Base-by-base conservation (phyloP, 2,797 vertebrate genomes). In the Crenichthys baileyi region DNA sequence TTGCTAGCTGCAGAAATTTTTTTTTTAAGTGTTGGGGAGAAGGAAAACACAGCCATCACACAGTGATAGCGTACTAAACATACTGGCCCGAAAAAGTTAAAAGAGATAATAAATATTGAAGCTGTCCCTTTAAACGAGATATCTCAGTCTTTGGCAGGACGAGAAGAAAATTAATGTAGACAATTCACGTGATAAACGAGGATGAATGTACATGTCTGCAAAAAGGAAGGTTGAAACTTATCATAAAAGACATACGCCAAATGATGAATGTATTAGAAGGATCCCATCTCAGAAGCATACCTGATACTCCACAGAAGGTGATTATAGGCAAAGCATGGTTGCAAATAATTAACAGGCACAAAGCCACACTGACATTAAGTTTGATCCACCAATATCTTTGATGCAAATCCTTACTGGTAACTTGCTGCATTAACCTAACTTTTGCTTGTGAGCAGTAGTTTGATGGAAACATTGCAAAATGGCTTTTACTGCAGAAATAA, bases 1-100 rank as follows among this genome's bases (percentile, higher is more conserved):
- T 72, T 61, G 79, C 81, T 86, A 76, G 88, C 90, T 89, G 60
- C 75, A 84, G 87, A 79, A 86, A 4, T 36, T 4, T 36, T 36
- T 36, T 36, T 36, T 36, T 36, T 36, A 36, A 78, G 79, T 11
- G 76, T 36, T 68, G 58, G 70, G 70, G 78, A 79, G 31, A 44
- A 75, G 58, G 76, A 78, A 87, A 87, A 48, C 72, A 61, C 60
- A 68, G 53, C 53, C 50, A 39, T 41, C 58, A 58, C 41, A 58
- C 22, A 15, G 53, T 75, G 72, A 75, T 61, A 70, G 46, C 22
- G 18, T 72, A 18, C 56, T 82, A 53, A 16, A 76, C 72, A 7
- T 55, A 73, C 53, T 67, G 76, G 79, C 48, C 73, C 73, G 65
- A 82, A 82, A 58, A 83, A 80, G 44, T 77, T 56, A 58, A 26